Base-by-base conservation (phyloP, 2,888 invertebrate genomes). In the Dynastes hyllus region DNA sequence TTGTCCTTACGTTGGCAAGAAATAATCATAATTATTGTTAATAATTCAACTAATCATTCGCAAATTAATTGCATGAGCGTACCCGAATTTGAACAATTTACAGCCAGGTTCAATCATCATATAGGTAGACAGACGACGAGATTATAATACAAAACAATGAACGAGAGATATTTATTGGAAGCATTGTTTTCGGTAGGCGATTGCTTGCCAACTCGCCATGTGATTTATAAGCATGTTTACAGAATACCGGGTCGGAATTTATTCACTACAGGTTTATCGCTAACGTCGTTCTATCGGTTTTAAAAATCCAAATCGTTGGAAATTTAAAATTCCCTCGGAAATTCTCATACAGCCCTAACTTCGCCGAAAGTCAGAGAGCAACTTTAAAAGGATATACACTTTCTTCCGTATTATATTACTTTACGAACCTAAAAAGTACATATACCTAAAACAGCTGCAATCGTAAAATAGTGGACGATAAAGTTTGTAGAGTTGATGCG, bases 161-260 rank as follows among this genome's bases (percentile, higher is more conserved):
- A 37, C 2, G 53, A n/a, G n/a, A 22, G 55, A 73, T 61, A 73
- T 58, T 37, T 58, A 73, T 58, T 58, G 58, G 73, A 40, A 73
- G 58, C 58, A 73, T 73, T 73, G 73, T 58, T 58, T 73, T 73
- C 58, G 58, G 22, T 8, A 73, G 40, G 40, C 37, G 73, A 73
- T 73, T 40, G 58, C 73, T 71, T 58, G 73, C 73, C 73, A 73
- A 55, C 73, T 40, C 22, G 32, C 37, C 58, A 22, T 58, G 58
- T 73, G 73, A 73, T 73, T 73, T 73, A 73, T 73, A 55, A 13
- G 37, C 58, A 58, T 73, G 73, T 73, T 73, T 73, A 73, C 73
- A 9, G 40, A 37, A 73, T 73, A 73, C 73, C 71, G 5, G 37
- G 22, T 73, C 40, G 22, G 29, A 37, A 58, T 58, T 71, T 58